Conservation (phyloP, 2,888 invertebrate genomes). For the Agrochola macilenta region DNA sequence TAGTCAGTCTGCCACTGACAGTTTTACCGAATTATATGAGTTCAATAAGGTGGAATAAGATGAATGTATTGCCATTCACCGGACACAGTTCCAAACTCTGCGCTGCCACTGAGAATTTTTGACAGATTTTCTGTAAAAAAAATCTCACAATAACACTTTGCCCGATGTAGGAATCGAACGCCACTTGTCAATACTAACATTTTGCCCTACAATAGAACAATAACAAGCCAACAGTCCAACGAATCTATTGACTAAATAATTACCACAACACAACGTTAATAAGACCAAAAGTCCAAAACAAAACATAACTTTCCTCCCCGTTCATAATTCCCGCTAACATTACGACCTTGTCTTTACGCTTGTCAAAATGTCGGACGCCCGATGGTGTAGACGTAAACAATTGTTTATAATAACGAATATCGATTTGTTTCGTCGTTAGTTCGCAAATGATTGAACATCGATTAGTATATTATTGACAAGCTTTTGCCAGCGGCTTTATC, state of each 20-base stretch:
- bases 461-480: constrained; percentile 27
- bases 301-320: background rate
- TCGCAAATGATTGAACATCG: constrained; percentile 51
- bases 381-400: constrained; percentile 37
- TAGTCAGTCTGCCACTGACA: too few species aligned
- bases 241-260: background rate
- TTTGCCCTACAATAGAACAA: background rate
- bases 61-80: background rate
- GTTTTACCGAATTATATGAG: too few species aligned
- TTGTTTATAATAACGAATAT: constrained; percentile 62
- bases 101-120: background rate
- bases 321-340: constrained; percentile 45
- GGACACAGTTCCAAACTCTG: background rate
- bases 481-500: background rate
- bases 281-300: background rate
- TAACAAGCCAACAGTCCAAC: background rate
- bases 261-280: background rate
- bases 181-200: background rate
- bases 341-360: constrained; percentile 44
- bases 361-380: constrained; percentile 45
- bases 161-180: background rate
- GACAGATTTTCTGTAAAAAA: background rate
- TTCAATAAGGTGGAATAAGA: too few species aligned
- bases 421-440: constrained; percentile 54
- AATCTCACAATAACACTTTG: background rate